Percentiles rank a stretch among this genome's conserved stretches.
These are phyloP conservation scores for Pseudorhiza aurosa DNA, from an alignment of 30 jellyfish, hydroid and myxozoan genomes.

Conservation along the genomic window DNA sequence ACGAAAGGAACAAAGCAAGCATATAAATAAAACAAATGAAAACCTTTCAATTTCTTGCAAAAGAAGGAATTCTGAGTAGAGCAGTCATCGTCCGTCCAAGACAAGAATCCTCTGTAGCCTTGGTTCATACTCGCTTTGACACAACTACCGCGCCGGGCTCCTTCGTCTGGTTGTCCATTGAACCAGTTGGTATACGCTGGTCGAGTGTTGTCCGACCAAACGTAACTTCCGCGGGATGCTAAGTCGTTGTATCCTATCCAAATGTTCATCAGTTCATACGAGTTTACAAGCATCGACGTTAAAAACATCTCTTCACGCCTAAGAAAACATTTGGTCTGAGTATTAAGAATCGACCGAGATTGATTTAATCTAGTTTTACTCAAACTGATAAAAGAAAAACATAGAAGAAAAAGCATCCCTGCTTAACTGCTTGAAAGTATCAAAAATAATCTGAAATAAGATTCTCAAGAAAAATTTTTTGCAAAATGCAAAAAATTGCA, in stretches of 20 bases:
- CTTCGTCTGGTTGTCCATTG: slow-evolving; percentile 94
- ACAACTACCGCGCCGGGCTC: slow-evolving; percentile 79
- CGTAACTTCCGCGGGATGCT: slow-evolving; percentile 55
- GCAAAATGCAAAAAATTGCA: too few relatives aligned
- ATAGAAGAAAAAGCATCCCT: too few relatives aligned
- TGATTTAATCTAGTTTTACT: too few relatives aligned
- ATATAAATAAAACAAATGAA: background rate
- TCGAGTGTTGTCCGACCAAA: slow-evolving; percentile 79
- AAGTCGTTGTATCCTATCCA: slow-evolving; percentile 91
- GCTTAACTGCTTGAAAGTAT: too few relatives aligned
- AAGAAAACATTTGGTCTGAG: background rate
- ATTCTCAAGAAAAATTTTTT: too few relatives aligned
- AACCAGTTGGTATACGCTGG: slow-evolving; percentile 83
- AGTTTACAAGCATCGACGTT: slow-evolving; percentile 68
- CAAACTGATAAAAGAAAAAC: too few relatives aligned
- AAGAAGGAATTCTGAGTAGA: slow-evolving; percentile 56
- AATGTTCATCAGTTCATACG: slow-evolving; percentile 55
- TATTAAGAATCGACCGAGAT: too few relatives aligned
- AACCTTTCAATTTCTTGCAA: slow-evolving; percentile 83
- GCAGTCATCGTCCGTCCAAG: slow-evolving; percentile 81
- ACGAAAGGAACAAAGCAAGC: too few relatives aligned
- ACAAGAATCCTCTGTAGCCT: slow-evolving; percentile 66
- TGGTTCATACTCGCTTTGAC: slow-evolving; percentile 61
- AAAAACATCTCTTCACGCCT: slow-evolving; percentile 73
- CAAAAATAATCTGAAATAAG: too few relatives aligned